These are phyloP conservation scores for Galerucella pusilla DNA, from an alignment of 2,888 invertebrate genomes.

Conservation along the genomic window DNA sequence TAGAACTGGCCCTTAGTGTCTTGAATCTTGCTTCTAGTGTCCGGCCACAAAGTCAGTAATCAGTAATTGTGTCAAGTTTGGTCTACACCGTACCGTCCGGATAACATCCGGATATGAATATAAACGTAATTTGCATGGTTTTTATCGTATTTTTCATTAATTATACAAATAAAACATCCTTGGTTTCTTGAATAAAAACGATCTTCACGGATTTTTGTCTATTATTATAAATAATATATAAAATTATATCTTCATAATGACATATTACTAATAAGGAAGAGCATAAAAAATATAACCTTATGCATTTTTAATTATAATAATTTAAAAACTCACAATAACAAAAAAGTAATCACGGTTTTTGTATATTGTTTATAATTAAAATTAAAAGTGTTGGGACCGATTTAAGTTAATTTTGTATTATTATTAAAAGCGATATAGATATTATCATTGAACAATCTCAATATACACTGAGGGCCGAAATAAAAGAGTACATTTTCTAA, in stretches of 20 bases:
- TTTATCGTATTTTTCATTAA: not conserved
- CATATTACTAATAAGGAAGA: not conserved
- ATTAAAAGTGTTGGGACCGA: constrained; percentile 12
- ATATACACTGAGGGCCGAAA: too few relatives aligned
- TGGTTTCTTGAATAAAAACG: not conserved
- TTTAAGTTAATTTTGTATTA: not conserved
- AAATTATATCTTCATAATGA: not conserved
- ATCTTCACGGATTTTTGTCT: not conserved
- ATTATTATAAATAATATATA: not conserved
- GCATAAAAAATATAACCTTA: constrained; percentile 3
- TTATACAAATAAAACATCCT: not conserved
- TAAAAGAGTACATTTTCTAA: too few relatives aligned
- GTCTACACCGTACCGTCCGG: too few relatives aligned
- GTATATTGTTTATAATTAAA: not conserved
- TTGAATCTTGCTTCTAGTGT: too few relatives aligned
- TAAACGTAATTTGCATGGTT: not conserved
- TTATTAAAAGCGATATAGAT: too few relatives aligned
- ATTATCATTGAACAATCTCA: too few relatives aligned
- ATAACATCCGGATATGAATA: too few relatives aligned
- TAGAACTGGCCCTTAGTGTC: too few relatives aligned
- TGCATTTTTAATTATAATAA: not conserved
- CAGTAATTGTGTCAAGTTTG: too few relatives aligned
- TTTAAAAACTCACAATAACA: not conserved
- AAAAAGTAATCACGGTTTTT: not conserved
- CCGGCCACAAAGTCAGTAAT: too few relatives aligned